phyloP scores from a whole-genome alignment of 2,113 vertebrate genomes.

The Aplodontia rufa region DNA sequence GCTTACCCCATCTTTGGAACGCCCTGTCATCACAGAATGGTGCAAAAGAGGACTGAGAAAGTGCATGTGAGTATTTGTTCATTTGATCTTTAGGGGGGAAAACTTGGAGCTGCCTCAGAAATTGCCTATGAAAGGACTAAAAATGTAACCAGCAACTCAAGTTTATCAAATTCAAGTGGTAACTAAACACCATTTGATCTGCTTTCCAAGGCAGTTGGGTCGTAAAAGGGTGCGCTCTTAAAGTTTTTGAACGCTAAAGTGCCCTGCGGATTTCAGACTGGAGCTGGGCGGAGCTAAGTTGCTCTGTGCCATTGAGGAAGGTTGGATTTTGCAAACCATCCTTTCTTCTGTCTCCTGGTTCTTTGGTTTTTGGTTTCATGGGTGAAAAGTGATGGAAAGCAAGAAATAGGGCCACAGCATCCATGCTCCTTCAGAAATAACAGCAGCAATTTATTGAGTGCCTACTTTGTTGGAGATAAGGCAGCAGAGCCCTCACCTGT shows the following conservation, averaged over 20 bases:
- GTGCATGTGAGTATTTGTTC: background rate
- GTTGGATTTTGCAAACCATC: background rate
- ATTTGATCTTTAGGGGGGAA: background rate
- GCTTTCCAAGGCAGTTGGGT: background rate
- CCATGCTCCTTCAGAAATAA: background rate
- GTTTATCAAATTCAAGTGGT: background rate
- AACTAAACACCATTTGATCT: background rate
- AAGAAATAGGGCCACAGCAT: background rate
- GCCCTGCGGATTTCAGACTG: background rate
- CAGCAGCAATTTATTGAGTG: background rate
- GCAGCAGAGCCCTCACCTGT: no score
- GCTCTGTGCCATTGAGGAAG: background rate
- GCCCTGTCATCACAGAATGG: rapidly evolving
- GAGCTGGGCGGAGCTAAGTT: background rate
- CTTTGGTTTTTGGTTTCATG: background rate
- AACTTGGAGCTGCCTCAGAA: background rate
- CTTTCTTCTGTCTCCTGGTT: background rate
- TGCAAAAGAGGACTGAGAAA: background rate
- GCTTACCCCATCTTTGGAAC: background rate
- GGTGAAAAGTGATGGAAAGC: background rate
- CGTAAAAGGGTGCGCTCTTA: background rate
- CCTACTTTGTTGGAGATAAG: background rate
- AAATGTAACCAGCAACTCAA: background rate
- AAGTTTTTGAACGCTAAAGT: background rate
- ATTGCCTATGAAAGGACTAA: background rate